Percentiles rank a stretch among this genome's conserved stretches.
Conservation (phyloP, 2,113 vertebrate species). For the Corythoichthys haematopterus region DNA sequence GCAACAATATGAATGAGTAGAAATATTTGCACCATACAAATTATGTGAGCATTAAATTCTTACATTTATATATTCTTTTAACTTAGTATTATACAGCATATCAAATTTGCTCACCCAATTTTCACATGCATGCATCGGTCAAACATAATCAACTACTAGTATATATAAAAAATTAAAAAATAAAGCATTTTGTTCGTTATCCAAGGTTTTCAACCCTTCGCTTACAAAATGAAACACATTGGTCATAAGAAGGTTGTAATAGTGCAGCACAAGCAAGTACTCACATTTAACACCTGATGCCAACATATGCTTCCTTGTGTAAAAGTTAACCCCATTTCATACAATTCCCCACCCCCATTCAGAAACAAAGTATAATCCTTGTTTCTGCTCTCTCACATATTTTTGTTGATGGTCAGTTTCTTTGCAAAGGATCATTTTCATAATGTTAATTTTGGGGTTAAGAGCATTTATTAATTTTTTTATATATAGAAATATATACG, state of each 20-base stretch:
- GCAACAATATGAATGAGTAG: not conserved
- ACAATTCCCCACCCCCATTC: too few species aligned
- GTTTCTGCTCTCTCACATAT: not conserved
- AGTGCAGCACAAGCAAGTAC: not conserved
- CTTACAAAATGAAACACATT: not conserved
- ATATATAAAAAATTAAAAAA: too few species aligned
- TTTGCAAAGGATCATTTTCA: not conserved
- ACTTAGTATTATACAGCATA: too few species aligned
- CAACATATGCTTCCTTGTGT: not conserved
- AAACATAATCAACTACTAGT: too few species aligned
- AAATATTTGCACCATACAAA: not conserved
- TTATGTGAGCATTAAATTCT: not conserved
- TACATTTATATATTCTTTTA: not conserved
- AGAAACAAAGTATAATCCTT: not conserved
- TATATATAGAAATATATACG: not conserved
- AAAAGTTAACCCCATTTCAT: not conserved
- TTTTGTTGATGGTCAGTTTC: not conserved
- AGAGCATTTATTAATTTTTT: not conserved
- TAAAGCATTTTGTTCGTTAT: too few species aligned
- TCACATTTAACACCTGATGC: not conserved
- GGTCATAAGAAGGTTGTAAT: not conserved
- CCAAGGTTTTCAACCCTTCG: not conserved
- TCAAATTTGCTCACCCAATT: too few species aligned
- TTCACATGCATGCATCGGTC: too few species aligned
- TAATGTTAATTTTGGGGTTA: too few species aligned